Base-by-base conservation (phyloP, 2,797 vertebrate species). In the Amphiprion clarkii region DNA sequence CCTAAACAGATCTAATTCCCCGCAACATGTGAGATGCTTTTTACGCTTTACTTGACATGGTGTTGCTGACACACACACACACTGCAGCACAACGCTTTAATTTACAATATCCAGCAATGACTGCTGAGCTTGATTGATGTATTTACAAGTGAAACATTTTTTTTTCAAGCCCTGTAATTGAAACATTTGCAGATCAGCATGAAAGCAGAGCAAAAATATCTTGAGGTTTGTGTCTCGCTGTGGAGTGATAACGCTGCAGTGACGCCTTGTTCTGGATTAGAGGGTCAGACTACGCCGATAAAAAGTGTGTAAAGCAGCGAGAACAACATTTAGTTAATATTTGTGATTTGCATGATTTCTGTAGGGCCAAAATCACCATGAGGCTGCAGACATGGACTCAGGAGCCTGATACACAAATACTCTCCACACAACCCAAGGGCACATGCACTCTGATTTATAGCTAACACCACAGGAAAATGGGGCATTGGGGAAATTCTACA, bases 311-410 rank as follows among this genome's bases (percentile, higher is more conserved):
- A 60, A 70, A 74, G 81, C 53, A 56, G 74, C 83, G 23, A 48
- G 61, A 74, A 80, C 81, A 81, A 71, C 79, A 68, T 81, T 67
- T 81, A 83, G 82, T 88, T 82, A 73, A 85, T 86, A 82, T 76
- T 79, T 84, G 83, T 89, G 89, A 90, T 90, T 91, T 93, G 81
- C 67, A 68, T 79, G 78, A 84, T 88, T 82, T 90, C 85, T 89
- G 81, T 89, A 82, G 86, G 85, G 85, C 89, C 76, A 88, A 82
- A 90, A 84, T 76, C 81, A 88, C 78, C 76, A 87, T 78, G 71
- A 72, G 83, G 87, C 89, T 84, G 71, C 84, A 88, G 87, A 85
- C 85, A 68, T 80, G 77, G 82, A 76, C 79, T 78, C 76, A 88
- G 86, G 73, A 85, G 76, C 62, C 78, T 86, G 84, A 89, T 73